Conservation (phyloP, 2,888 invertebrate genomes). For the Drosophila formosana region DNA sequence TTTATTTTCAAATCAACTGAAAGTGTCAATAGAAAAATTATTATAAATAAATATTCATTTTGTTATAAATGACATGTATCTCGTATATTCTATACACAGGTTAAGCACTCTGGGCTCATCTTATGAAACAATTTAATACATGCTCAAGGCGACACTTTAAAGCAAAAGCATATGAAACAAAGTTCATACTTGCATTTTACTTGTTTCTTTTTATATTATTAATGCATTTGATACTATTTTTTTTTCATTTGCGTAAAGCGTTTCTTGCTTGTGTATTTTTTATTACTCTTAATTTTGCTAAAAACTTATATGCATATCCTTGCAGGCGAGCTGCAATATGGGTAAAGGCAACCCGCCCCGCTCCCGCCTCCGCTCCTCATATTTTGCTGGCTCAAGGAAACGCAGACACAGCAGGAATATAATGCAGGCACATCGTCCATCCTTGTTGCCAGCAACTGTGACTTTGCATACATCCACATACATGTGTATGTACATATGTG, state of each 20-base stretch:
- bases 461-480: background rate
- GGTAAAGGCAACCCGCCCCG: conserved; percentile 1
- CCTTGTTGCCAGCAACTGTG: background rate
- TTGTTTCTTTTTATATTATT: conserved; percentile 44
- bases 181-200: conserved; percentile 4
- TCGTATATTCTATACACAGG: background rate
- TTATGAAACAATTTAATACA: background rate
- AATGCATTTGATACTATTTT: conserved; percentile 55
- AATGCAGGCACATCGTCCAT: conserved; percentile 26
- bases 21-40: background rate
- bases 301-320: conserved; percentile 29
- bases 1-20: background rate
- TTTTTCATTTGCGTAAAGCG: conserved; percentile 59
- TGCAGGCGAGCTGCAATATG: conserved; percentile 4
- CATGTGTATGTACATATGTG: conserved; percentile 9
- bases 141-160: background rate
- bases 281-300: conserved; percentile 59
- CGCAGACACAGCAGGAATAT: conserved; percentile 52
- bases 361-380: background rate
- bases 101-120: background rate
- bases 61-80: background rate
- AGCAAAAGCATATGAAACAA: background rate
- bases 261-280: conserved; percentile 44
- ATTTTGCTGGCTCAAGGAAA: conserved; percentile 40
- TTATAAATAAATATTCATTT: background rate